Base-by-base conservation (phyloP, 2,888 invertebrate genomes). In the Apoderus coryli region DNA sequence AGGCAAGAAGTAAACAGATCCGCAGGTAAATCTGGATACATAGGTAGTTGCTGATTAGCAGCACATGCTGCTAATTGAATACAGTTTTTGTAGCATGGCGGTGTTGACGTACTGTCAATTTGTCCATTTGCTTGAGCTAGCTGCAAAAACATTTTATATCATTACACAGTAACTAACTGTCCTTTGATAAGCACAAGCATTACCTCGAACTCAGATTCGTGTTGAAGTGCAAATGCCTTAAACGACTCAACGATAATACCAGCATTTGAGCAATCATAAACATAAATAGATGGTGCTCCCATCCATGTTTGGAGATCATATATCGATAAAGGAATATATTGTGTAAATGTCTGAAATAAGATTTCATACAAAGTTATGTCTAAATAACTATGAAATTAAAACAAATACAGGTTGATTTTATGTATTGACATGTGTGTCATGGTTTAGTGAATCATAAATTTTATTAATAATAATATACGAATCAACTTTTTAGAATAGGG, bases 301-400 rank as follows among this genome's bases (percentile, higher is more conserved):
- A 99, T 93, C 98, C 98, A 99, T 25, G 82, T 79, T 67, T 98
- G 96, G 35, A 98, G 68, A 64, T 99, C 98, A 60, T 90, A 96
- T 44, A 99, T 79, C 31, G 95, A 96, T 50, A 99, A 64, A 25
- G 98, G 98, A 61, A 98, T 98, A 67, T 98, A 98, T 63, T 98
- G 96, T 3, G 98, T 99, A 59, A 90, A 98, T 16, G 78, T 84
- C 78, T 90, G 63, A 29, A 63, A 63, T 38, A 42, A 44, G 37
- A 19, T 19, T n/a, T 6, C 19, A 19, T 19, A 19, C 6, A 7
- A 7, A 7, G 6, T 6, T 19, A 19, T 19, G 19, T 6, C 19
- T 19, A 7, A 31, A 19, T 19, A 19, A 19, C 19, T 19, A 19
- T 7, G 19, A 6, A 19, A 19, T 19, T n/a, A n/a, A 26, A 14